Base-by-base conservation (phyloP, 2,797 vertebrate genomes). In the Pangasius larnaudii region DNA sequence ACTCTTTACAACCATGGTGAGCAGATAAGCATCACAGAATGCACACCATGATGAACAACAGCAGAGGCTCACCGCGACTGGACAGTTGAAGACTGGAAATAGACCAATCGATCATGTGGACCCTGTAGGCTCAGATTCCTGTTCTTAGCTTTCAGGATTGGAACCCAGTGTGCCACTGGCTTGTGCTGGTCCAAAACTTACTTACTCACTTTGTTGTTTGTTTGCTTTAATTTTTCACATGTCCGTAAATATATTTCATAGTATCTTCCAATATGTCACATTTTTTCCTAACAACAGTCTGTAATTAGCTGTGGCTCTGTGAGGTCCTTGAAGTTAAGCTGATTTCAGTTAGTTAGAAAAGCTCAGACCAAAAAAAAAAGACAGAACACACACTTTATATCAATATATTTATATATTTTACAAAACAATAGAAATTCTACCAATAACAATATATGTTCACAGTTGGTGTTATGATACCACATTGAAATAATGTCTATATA, bases 391-490 rank as follows among this genome's bases (percentile, higher is more conserved):
- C 3, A 5, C 36, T 87, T 79, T 88, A 85, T 90, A 90, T 92
- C 91, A 91, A 91, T 91, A 91, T 91, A 89, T 92, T 91, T 91
- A 91, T 95, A 94, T 94, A 92, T 93, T 87, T 89, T 93, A 95
- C 94, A 96, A 95, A 96, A 95, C 94, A 94, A 95, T 93, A 96
- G 91, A 95, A 96, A 96, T 95, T 94, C 94, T 96, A 94, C 94
- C 95, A 95, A 94, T 95, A 96, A 96, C 94, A 95, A 95, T 95
- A 93, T 95, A 95, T 94, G 94, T 96, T 96, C 95, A 97, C 96
- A 96, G 95, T 95, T 94, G 93, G 94, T 95, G 94, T 94, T 93
- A 89, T 92, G 95, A 95, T 94, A 95, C 93, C 91, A 94, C 91
- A 94, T 91, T 88, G 92, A 93, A 94, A 95, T 94, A 94, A 93